Evolutionary conservation across 2,113 vertebrate genomes (phyloP).

Genomic region (Anarrhichthys ocellatus): DNA sequence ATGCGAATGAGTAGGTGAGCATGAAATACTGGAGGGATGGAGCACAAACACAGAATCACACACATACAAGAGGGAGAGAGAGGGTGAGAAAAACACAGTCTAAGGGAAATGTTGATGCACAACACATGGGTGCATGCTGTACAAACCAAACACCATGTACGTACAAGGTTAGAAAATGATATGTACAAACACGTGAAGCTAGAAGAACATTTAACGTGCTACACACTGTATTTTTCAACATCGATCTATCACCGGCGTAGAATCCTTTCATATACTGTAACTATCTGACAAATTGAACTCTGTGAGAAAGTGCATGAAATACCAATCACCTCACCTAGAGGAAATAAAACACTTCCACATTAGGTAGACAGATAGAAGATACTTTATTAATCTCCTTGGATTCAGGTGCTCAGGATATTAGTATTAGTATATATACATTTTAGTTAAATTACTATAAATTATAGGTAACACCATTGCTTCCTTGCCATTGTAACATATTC

Average conservation of each 20-base stretch:
- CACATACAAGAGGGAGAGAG: constrained; percentile 79
- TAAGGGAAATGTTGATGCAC: constrained; percentile 64
- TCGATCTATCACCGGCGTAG: constrained; percentile 12
- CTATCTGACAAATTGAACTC: not conserved
- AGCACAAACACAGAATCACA: constrained; percentile 77
- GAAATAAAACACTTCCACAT: not conserved
- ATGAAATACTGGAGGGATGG: constrained; percentile 84
- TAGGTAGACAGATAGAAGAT: not conserved
- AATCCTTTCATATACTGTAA: constrained; percentile 4
- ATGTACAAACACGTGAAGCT: constrained; percentile 42
- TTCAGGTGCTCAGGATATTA: too few species aligned
- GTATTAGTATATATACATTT: too few species aligned
- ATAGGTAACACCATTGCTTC: not conserved
- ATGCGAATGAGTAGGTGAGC: constrained; percentile 83
- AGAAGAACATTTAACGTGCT: constrained; percentile 42
- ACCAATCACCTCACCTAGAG: too few species aligned
- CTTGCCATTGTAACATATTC: not conserved
- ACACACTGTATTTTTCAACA: constrained; percentile 41
- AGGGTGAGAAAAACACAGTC: constrained; percentile 73
- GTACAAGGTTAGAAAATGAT: constrained; percentile 55
- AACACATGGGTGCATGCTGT: constrained; percentile 71
- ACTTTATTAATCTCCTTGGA: too few species aligned
- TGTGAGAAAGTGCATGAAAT: too few species aligned
- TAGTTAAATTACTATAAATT: too few species aligned
- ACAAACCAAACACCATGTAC: constrained; percentile 43